Percentiles rank a stretch among this genome's conserved stretches.
phyloP scores from a whole-genome alignment of 2,888 invertebrate genomes.

The Cylindroiulus punctatus region DNA sequence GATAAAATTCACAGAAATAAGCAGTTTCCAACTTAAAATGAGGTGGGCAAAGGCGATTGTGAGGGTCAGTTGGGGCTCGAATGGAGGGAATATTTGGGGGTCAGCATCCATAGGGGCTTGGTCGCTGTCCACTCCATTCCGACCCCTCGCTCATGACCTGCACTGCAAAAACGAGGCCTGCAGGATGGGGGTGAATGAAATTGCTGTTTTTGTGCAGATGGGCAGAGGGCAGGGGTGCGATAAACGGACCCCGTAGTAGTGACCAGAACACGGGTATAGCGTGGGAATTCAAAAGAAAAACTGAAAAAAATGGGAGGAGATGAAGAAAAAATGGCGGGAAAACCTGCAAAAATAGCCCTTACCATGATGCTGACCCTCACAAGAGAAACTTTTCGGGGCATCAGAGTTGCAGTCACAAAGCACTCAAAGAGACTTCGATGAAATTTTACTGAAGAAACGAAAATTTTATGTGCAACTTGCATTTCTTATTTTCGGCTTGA shows the following conservation, averaged over 20 bases:
- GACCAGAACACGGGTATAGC: conserved; percentile 28
- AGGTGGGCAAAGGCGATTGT: neutral
- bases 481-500: neutral
- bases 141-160: neutral
- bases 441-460: neutral
- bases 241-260: neutral
- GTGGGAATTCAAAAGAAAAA: conserved; percentile 34
- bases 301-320: neutral
- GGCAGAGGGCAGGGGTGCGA: neutral
- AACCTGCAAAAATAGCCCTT: neutral
- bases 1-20: neutral
- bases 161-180: neutral
- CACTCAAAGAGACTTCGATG: neutral
- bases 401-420: neutral
- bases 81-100: neutral
- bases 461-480: neutral
- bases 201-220: conserved; percentile 23
- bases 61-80: neutral
- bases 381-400: neutral
- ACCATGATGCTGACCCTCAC: neutral
- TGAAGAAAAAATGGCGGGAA: neutral
- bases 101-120: neutral
- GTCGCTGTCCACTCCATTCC: neutral
- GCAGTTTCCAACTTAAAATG: neutral
- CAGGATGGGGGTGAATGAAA: neutral